Percentiles rank a stretch among this genome's conserved stretches.
phyloP scores from a whole-genome alignment of 35 echinoderm and acorn worm genomes.

The Anneissia japonica region DNA sequence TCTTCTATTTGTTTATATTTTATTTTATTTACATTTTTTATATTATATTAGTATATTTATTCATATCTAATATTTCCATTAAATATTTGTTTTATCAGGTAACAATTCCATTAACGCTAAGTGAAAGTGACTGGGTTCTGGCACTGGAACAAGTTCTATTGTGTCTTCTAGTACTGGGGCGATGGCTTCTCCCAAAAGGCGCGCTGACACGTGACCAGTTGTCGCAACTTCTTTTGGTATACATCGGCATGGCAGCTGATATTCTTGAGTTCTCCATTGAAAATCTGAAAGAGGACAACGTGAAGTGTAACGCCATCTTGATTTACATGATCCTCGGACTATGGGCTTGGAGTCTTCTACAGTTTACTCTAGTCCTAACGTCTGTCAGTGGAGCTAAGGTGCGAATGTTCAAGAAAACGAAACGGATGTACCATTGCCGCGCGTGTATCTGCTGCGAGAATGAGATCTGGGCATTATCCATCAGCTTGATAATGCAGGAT shows the following conservation, averaged over 20 bases:
- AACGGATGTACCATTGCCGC: slow-evolving; percentile 11
- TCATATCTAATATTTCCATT: too few species aligned
- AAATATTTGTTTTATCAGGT: slow-evolving; percentile 15
- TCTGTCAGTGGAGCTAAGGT: slow-evolving; percentile 38
- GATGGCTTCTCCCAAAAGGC: slow-evolving; percentile 96
- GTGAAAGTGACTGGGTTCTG: slow-evolving; percentile 62
- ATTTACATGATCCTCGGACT: slow-evolving; percentile 59
- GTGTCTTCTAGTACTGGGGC: slow-evolving; percentile 77
- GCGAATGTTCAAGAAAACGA: slow-evolving; percentile 5
- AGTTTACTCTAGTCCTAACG: slow-evolving; percentile 81
- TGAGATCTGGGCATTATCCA: slow-evolving; percentile 66
- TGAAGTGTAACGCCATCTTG: slow-evolving; percentile 61
- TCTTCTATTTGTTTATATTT: too few species aligned
- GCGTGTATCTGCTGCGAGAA: slow-evolving; percentile 49
- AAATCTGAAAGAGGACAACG: slow-evolving; percentile 61
- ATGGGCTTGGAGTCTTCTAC: slow-evolving; percentile 82
- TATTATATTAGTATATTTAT: too few species aligned
- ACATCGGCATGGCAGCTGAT: slow-evolving; percentile 97
- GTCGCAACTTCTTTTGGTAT: slow-evolving; percentile 89
- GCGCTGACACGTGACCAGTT: slow-evolving; percentile 87
- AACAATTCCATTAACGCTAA: slow-evolving; percentile 27
- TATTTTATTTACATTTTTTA: too few species aligned
- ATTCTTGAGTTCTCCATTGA: slow-evolving; percentile 97
- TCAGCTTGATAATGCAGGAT: slow-evolving; percentile 76
- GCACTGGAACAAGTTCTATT: slow-evolving; percentile 76